phyloP scores from a whole-genome alignment of 1,140 invertebrate species.

The Dendrolimus punctatus region DNA sequence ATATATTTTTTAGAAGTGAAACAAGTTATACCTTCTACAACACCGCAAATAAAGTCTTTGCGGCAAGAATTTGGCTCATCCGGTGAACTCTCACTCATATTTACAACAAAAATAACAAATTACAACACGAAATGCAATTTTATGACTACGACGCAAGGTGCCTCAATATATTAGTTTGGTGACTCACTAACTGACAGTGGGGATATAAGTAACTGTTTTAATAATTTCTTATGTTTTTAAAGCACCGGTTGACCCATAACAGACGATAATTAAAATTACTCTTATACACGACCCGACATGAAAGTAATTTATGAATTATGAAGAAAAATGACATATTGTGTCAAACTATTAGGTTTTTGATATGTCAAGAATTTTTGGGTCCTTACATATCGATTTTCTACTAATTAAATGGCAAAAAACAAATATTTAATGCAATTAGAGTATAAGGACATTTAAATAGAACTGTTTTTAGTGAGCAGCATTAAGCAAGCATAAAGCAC shows the following conservation, averaged over 20 bases:
- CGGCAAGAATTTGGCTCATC: slow-evolving; percentile 45
- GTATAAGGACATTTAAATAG: too few relatives aligned
- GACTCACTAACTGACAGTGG: slow-evolving; percentile 11
- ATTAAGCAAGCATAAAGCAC: too few relatives aligned
- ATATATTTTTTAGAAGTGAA: slow-evolving; percentile 22
- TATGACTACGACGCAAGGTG: background rate
- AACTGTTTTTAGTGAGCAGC: too few relatives aligned
- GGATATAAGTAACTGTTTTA: slow-evolving; percentile 20
- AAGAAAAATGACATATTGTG: slow-evolving; percentile 36
- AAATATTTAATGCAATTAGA: too few relatives aligned
- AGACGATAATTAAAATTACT: slow-evolving; percentile 33
- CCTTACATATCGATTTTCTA: slow-evolving; percentile 3
- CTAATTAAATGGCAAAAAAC: too few relatives aligned
- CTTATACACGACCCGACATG: slow-evolving; percentile 13
- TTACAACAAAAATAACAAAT: slow-evolving; percentile 20
- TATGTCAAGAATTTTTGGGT: slow-evolving; percentile 3
- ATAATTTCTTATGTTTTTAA: slow-evolving; percentile 15
- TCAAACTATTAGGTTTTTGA: slow-evolving; percentile 25
- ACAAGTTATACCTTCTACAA: slow-evolving; percentile 84
- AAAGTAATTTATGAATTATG: slow-evolving; percentile 19
- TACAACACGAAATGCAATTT: slow-evolving; percentile 10
- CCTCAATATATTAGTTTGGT: slow-evolving; percentile 4
- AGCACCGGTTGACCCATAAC: slow-evolving; percentile 21
- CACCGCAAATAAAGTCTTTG: slow-evolving; percentile 89
- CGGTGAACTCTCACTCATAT: slow-evolving; percentile 58